Conservation (phyloP, 2,888 invertebrate species). For the Coenonympha arcania region DNA sequence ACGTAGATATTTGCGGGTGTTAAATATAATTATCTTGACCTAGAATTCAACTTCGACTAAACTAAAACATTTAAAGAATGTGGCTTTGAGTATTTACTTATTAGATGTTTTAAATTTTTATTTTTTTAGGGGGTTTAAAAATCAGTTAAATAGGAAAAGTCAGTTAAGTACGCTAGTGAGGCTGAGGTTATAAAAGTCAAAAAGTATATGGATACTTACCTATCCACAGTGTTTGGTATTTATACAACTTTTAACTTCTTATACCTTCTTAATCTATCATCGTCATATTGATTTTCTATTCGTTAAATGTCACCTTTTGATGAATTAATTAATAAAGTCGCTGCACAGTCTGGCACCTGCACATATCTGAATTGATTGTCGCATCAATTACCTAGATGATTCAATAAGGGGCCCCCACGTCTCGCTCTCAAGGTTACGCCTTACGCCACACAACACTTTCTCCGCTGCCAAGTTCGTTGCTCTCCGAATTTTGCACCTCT, state of each 20-base stretch:
- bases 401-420: constrained; percentile 47
- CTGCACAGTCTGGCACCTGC: constrained; percentile 27
- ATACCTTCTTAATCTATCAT: too few relatives aligned
- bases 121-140: too few relatives aligned
- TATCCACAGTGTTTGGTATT: too few relatives aligned
- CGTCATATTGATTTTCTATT: too few relatives aligned
- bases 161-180: too few relatives aligned
- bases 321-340: neutral
- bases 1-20: constrained; percentile 1
- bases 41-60: neutral
- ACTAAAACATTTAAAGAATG: neutral
- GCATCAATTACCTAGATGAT: constrained; percentile 65
- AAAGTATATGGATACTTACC: too few relatives aligned
- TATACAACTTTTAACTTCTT: too few relatives aligned
- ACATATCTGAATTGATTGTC: constrained; percentile 44
- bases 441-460: constrained; percentile 70
- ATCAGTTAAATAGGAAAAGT: too few relatives aligned
- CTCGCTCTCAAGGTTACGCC: constrained; percentile 69
- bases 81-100: too few relatives aligned
- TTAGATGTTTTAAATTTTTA: too few relatives aligned
- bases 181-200: too few relatives aligned
- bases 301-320: neutral
- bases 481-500: constrained; percentile 64
- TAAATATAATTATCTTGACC: constrained; percentile 6
- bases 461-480: constrained; percentile 65